A percentile compares a stretch with the other conserved stretches of the same genome.
These are phyloP conservation scores for Ctenopoma kingsleyae DNA, from an alignment of 2,797 vertebrate genomes.

Conservation along the genomic window DNA sequence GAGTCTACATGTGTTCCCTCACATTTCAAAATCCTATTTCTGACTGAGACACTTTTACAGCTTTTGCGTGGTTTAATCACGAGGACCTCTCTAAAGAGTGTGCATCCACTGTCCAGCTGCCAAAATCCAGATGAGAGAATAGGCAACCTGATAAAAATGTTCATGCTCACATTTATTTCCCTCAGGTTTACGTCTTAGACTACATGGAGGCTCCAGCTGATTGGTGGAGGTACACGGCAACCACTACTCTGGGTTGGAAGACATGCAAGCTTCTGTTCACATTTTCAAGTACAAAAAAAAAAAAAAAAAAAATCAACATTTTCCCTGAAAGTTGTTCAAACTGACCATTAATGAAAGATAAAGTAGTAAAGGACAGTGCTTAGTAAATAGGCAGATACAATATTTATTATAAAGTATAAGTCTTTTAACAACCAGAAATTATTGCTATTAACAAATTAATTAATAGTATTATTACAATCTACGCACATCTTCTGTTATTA, in stretches of 20 bases:
- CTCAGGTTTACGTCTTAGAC: not conserved
- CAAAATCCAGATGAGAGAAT: slow-evolving; percentile 5
- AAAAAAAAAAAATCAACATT: no score
- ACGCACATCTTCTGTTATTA: not conserved
- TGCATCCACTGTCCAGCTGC: not conserved
- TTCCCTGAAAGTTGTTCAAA: not conserved
- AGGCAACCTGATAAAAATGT: slow-evolving; percentile 6
- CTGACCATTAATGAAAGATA: not conserved
- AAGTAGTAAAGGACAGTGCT: not conserved
- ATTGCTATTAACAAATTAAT: not conserved
- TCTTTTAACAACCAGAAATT: no score
- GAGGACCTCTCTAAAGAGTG: not conserved
- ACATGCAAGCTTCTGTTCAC: not conserved
- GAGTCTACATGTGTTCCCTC: not conserved
- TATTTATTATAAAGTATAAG: not conserved
- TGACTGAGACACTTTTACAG: not conserved
- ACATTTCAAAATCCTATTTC: no score
- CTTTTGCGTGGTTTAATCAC: slow-evolving; percentile 3
- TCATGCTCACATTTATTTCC: not conserved
- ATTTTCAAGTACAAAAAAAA: not conserved
- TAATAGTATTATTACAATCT: not conserved
- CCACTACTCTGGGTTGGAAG: not conserved
- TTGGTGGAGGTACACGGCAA: not conserved
- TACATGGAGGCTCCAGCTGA: not conserved
- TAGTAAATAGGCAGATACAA: not conserved